Percentiles rank a stretch among this genome's conserved stretches.
These are phyloP conservation scores for Drosophila leonis DNA, from an alignment of 2,888 invertebrate species.

Conservation along the genomic window DNA sequence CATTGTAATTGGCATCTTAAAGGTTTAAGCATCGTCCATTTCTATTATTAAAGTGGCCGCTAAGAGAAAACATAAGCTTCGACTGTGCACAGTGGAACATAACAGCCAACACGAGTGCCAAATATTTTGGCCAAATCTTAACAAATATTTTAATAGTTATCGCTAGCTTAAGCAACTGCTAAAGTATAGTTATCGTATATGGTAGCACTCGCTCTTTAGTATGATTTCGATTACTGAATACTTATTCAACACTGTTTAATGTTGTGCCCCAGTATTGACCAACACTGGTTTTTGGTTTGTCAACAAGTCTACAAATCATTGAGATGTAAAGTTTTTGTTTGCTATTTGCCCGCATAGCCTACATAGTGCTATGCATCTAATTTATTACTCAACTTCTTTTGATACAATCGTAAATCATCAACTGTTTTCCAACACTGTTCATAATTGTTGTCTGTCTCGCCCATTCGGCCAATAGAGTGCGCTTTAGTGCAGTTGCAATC, in stretches of 20 bases:
- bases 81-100: conserved; percentile 1
- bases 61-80: background rate
- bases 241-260: background rate
- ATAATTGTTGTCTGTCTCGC: background rate
- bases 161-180: too few species aligned
- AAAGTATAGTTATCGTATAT: too few species aligned
- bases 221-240: too few species aligned
- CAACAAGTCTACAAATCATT: background rate
- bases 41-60: conserved; percentile 57
- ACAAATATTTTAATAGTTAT: too few species aligned
- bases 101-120: background rate
- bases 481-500: conserved; percentile 46
- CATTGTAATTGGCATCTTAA: conserved; percentile 77
- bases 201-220: too few species aligned
- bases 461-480: background rate
- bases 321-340: background rate
- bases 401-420: background rate
- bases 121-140: background rate
- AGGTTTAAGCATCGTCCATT: conserved; percentile 64
- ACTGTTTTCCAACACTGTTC: background rate
- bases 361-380: background rate
- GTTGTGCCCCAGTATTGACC: background rate
- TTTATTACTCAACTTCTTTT: too few species aligned
- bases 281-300: background rate
- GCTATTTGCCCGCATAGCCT: background rate